phyloP scores from a whole-genome alignment of 2,888 invertebrate genomes.

The Lasioglossum leucozonium region DNA sequence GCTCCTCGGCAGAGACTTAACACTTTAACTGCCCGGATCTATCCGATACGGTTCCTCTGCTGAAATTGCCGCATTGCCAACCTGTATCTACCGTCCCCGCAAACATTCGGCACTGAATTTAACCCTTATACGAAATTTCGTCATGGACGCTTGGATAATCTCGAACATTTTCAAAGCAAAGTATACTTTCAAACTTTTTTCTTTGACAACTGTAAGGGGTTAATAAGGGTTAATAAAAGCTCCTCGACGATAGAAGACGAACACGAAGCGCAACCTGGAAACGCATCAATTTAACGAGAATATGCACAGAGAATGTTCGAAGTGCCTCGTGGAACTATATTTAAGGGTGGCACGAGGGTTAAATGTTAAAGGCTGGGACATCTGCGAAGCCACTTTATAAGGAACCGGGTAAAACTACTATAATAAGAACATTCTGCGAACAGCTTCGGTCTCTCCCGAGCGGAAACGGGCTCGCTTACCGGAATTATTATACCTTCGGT shows the following conservation, averaged over 20 bases:
- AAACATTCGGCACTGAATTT: not conserved
- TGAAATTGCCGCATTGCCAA: not conserved
- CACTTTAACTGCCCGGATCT: not conserved
- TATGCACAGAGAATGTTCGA: not conserved
- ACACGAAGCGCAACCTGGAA: not conserved
- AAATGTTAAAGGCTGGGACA: not conserved
- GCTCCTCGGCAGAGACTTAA: not conserved
- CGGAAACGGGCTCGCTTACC: not conserved
- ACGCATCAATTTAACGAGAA: not conserved
- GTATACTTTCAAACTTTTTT: no score
- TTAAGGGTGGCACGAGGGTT: not conserved
- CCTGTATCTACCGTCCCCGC: not conserved
- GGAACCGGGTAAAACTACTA: not conserved
- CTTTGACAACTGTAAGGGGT: no score
- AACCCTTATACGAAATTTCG: no score
- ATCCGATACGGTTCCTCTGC: not conserved
- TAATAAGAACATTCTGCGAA: not conserved
- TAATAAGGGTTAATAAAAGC: not conserved
- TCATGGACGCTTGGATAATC: no score
- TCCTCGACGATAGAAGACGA: not conserved
- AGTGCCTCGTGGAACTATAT: not conserved
- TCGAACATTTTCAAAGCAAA: no score
- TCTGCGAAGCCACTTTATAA: not conserved
- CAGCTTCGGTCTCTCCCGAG: not conserved
- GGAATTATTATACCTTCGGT: not conserved